Conservation (phyloP, 2,113 vertebrate species). For the Coturnix japonica region DNA sequence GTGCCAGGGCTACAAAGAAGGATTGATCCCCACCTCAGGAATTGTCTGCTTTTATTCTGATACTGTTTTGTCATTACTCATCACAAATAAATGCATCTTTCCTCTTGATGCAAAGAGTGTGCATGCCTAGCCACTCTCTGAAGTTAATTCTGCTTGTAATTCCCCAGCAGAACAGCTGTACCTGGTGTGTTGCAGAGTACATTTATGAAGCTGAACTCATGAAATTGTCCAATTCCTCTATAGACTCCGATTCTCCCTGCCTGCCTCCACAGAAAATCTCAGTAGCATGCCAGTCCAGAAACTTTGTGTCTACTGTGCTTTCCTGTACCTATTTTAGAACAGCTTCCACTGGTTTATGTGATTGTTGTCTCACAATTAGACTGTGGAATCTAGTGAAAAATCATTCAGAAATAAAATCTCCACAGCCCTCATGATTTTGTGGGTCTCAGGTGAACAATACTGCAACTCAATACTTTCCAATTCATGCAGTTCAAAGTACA, state of each 20-base stretch:
- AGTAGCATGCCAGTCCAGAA: neutral
- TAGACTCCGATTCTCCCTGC: neutral
- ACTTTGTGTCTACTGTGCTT: neutral
- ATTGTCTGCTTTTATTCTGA: neutral
- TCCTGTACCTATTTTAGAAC: neutral
- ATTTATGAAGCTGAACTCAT: neutral
- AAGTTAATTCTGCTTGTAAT: neutral
- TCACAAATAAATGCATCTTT: neutral
- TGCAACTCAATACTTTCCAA: neutral
- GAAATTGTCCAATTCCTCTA: neutral
- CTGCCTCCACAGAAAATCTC: neutral
- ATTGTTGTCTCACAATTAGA: neutral
- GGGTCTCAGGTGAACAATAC: neutral
- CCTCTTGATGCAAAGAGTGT: neutral
- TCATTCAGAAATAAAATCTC: neutral
- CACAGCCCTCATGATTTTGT: neutral
- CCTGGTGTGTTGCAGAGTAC: rapidly evolving
- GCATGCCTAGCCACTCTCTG: neutral
- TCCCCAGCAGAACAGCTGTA: neutral
- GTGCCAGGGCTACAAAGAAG: neutral
- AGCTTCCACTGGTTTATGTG: neutral
- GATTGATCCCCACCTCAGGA: rapidly evolving
- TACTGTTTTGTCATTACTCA: neutral
- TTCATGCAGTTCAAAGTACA: neutral
- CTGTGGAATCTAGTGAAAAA: neutral